Conservation (phyloP, 2,113 vertebrate genomes). For the Toxostoma redivivum region DNA sequence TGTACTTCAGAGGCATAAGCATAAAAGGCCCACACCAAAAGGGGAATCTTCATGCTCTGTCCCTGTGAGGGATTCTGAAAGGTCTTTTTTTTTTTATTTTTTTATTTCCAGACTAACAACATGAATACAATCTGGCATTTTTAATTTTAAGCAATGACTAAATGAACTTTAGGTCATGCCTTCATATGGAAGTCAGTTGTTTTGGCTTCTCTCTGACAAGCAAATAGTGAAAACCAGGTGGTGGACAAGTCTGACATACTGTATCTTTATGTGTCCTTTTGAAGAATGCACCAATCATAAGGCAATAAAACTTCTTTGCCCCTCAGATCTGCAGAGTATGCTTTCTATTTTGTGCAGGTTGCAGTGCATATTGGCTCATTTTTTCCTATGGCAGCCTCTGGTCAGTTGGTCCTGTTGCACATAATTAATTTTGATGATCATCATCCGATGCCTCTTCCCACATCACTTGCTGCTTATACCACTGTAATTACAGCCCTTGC, state of each 20-base stretch:
- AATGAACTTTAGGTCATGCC: not conserved
- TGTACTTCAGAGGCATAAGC: not conserved
- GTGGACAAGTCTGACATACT: not conserved
- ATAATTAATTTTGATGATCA: conserved; percentile 16
- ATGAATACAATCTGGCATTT: not conserved
- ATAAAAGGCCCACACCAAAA: not conserved
- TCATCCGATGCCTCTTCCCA: conserved; percentile 40
- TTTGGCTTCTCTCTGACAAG: not conserved
- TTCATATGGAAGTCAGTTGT: not conserved
- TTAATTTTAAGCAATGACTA: not conserved
- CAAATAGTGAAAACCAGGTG: not conserved
- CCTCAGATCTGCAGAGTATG: not conserved
- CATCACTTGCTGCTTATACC: conserved; percentile 29
- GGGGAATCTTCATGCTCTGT: not conserved
- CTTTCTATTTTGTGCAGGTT: not conserved
- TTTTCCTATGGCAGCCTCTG: not conserved
- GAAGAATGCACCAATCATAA: not conserved
- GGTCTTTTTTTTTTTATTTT: not conserved
- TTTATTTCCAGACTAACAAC: not conserved
- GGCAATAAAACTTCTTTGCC: not conserved
- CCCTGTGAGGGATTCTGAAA: not conserved
- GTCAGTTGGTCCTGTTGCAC: not conserved
- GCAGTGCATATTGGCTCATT: not conserved
- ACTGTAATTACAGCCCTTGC: conserved; percentile 15
- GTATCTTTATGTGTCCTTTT: not conserved